A percentile compares a stretch with the other conserved stretches of the same genome.
Conservation (phyloP, 2,888 invertebrate genomes). For the Aricia artaxerxes region DNA sequence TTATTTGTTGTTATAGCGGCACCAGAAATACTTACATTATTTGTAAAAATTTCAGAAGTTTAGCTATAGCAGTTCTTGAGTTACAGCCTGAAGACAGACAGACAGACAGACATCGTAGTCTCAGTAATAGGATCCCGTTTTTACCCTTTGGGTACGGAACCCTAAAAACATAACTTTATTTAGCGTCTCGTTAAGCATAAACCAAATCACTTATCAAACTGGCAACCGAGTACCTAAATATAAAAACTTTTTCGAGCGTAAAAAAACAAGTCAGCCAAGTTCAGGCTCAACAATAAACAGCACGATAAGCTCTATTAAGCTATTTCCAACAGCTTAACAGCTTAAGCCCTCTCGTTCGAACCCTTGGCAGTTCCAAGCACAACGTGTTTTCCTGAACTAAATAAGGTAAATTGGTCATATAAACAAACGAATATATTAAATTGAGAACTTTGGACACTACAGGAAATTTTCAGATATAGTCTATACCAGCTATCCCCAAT, state of each 20-base stretch:
- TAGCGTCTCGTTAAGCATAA: neutral
- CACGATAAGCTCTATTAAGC: conserved; percentile 37
- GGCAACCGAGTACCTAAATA: neutral
- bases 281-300: conserved; percentile 35
- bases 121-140: no score
- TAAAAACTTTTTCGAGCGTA: conserved; percentile 11
- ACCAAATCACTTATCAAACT: conserved; percentile 3
- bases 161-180: neutral
- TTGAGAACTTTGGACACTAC: neutral
- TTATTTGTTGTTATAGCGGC: no score
- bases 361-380: conserved; percentile 38
- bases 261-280: conserved; percentile 26
- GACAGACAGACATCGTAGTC: no score
- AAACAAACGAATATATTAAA: neutral
- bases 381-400: conserved; percentile 16
- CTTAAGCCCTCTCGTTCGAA: conserved; percentile 37
- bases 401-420: neutral
- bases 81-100: no score
- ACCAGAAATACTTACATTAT: no score
- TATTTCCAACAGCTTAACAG: conserved; percentile 34
- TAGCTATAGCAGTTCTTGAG: no score
- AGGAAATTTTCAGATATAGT: no score
- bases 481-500: no score
- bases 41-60: no score
- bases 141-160: no score